Percentiles rank a stretch among this genome's conserved stretches.
Evolutionary conservation across 2,888 invertebrate species (phyloP).

Genomic region (Melanostoma scalare): DNA sequence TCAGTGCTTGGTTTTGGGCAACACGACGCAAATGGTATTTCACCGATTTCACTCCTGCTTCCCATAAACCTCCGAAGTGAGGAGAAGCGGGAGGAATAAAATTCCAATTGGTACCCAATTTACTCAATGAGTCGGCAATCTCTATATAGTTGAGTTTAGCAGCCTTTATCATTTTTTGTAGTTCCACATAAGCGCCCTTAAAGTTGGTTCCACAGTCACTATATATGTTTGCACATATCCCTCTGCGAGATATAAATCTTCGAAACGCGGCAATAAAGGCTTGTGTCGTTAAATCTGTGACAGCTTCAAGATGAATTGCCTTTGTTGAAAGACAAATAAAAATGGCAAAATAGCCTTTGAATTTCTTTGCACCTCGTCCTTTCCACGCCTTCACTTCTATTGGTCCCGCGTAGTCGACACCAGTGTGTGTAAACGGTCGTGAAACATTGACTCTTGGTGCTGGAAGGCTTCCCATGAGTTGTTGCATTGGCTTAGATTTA

Average conservation of each 20-base stretch:
- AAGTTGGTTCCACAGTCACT: conserved; percentile 5
- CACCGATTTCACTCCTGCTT: no score
- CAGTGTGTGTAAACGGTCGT: background rate
- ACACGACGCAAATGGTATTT: no score
- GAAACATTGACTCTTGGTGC: background rate
- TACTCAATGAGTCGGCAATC: no score
- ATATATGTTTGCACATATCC: background rate
- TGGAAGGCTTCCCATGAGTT: conserved; percentile 6
- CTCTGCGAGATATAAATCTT: background rate
- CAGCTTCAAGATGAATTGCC: conserved; percentile 1
- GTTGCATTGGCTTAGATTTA: no score
- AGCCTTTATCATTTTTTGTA: background rate
- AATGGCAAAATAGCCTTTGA: conserved; percentile 7
- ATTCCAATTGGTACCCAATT: no score
- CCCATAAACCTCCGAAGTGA: no score
- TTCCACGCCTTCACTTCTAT: conserved; percentile 9
- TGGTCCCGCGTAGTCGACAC: conserved; percentile 8
- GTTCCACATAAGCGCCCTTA: conserved; percentile 1
- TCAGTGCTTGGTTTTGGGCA: background rate
- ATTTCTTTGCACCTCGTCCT: conserved; percentile 8
- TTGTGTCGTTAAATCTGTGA: background rate
- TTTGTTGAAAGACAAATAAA: conserved; percentile 14
- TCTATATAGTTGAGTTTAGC: no score
- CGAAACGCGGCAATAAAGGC: conserved; percentile 13
- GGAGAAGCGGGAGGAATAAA: no score